Conservation (phyloP, 2,113 vertebrate species). For the Chiloscyllium plagiosum region DNA sequence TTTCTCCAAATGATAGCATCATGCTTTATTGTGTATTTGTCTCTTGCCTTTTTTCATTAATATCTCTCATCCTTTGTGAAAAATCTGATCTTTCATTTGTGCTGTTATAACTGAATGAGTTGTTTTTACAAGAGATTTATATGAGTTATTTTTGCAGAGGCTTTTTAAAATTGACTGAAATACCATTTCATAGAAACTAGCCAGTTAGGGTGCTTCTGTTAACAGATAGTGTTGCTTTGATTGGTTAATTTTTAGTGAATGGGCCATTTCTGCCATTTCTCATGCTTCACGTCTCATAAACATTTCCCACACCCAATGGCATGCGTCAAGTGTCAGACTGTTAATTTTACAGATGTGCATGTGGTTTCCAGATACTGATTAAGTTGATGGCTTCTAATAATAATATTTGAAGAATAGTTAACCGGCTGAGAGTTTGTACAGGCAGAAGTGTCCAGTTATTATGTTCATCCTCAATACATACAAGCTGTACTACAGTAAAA, state of each 20-base stretch:
- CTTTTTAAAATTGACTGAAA: background rate
- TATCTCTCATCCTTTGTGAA: background rate
- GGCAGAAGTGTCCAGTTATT: background rate
- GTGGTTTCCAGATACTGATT: background rate
- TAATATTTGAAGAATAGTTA: background rate
- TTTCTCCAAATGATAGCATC: background rate
- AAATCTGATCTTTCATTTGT: background rate
- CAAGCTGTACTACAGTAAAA: background rate
- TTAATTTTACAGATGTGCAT: background rate
- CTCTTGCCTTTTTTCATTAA: background rate
- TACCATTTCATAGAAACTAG: background rate
- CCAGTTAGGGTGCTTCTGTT: background rate
- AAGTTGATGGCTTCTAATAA: background rate
- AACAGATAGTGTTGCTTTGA: constrained; percentile 3
- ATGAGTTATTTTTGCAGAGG: background rate
- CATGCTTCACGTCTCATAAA: background rate
- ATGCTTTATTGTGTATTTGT: background rate
- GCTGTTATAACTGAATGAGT: background rate
- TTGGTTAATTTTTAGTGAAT: background rate
- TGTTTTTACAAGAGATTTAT: background rate
- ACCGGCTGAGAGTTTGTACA: background rate
- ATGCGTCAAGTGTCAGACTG: constrained; percentile 1
- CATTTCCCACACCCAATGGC: background rate
- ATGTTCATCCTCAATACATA: background rate
- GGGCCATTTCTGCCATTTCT: background rate